Evolutionary conservation across 2,113 vertebrate genomes (phyloP), one percentile per base, ranked within the genome.

Genomic region (Scomber colias): DNA sequence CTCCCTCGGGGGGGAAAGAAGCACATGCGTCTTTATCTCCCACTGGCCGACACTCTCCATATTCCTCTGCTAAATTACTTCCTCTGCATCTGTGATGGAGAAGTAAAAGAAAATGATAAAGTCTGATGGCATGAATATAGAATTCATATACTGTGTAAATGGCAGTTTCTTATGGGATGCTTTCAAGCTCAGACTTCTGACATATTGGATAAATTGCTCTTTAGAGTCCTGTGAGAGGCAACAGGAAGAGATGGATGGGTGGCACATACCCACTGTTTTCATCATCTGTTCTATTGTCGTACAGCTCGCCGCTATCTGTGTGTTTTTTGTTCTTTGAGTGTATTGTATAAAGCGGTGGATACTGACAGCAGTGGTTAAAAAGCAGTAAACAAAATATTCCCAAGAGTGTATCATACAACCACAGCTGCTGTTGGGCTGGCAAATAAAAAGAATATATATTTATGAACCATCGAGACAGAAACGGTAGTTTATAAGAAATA

Each of bases 21-120:
- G 51, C 40, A n/a, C 44, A 16, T n/a, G 82, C 78, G 49, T 87
- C 84, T 92, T 92, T 92, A 94, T 91, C 90, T 88, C 75, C 73
- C 66, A 59, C 71, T 4, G 66, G 75, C 82, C 79, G 79, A 83
- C 82, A 40, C 84, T 84, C 88, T 91, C 85, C 86, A 83, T 88
- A 87, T 85, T 82, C 81, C 64, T 1, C 15, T 83, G 46, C 66
- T 83, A 90, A 92, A 92, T 93, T 86, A 92, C 92, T 90, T 91
- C 81, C 83, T 70, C 77, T 82, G 75, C 82, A 67, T 75, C 75
- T 61, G 82, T 87, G 90, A 92, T 90, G 85, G 84, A 83, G 89
- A 90, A 89, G 89, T 87, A 85, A 90, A 88, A 78, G 87, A 68
- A 87, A 91, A 89, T 5, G 90, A 91, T 90, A 90, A 27, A 88